Base-by-base conservation (phyloP, 2,888 invertebrate species). In the Troglohyphantes excavatus region DNA sequence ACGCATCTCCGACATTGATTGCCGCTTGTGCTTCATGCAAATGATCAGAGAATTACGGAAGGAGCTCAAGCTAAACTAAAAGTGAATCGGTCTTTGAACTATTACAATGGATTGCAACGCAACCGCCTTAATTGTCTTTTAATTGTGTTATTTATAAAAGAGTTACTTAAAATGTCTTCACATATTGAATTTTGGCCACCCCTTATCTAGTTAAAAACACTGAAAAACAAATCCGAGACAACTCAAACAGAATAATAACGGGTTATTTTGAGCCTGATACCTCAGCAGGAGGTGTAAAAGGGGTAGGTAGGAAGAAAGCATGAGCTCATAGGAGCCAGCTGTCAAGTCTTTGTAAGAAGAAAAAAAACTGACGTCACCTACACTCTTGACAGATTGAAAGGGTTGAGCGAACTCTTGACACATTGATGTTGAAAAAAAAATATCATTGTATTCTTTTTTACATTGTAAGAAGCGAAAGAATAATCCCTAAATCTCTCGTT, bases 401-500 rank as follows among this genome's bases (percentile, higher is more conserved):
- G 82, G 82, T 83, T 83, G 68, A 83, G 53, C 72, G 82, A 83
- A 83, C 82, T 59, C 27, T 65, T 78, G 78, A 78, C 65, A 78
- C 63, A 61, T 13, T 17, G 7, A 1, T 2, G 13, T 7, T 39
- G 1, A 39, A 39, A 13, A 39, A 39, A 39, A 39, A 39, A 39
- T 11, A 39, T 33, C 3, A 11, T 39, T 3, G 39, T 13, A 11
- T 13, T 3, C 39, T 11, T 39, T 39, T 7, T 39, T 39, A 39
- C 39, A 39, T n/a, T n/a, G n/a, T n/a, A n/a, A n/a, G n/a, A n/a
- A n/a, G n/a, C n/a, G n/a, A n/a, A n/a, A n/a, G n/a, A n/a, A n/a
- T n/a, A n/a, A n/a, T n/a, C n/a, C n/a, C n/a, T n/a, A n/a, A n/a
- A n/a, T n/a, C n/a, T n/a, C n/a, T n/a, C n/a, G n/a, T n/a, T n/a